Conservation (phyloP, 2,113 vertebrate species). For the Pagrus major region DNA sequence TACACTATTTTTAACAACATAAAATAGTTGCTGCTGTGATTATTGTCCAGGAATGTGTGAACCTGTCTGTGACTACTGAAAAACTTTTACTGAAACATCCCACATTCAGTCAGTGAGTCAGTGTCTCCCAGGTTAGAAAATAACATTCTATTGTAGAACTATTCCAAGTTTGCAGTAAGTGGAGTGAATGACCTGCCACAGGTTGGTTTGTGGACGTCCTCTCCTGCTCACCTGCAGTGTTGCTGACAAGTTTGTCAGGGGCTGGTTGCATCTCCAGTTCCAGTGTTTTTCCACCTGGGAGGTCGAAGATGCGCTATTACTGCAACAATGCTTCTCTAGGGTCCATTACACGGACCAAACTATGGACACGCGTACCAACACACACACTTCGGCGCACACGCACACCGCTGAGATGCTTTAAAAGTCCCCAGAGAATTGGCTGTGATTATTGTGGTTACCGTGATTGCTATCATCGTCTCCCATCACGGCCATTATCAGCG, state of each 20-base stretch:
- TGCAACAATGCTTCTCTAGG: slow-evolving; percentile 19
- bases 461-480: slow-evolving; percentile 82
- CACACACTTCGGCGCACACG: slow-evolving; percentile 1
- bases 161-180: not conserved
- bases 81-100: too few relatives aligned
- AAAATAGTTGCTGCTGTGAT: too few relatives aligned
- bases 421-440: slow-evolving; percentile 66
- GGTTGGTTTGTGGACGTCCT: not conserved
- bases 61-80: too few relatives aligned
- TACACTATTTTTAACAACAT: too few relatives aligned
- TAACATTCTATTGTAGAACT: too few relatives aligned
- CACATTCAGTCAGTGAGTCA: too few relatives aligned
- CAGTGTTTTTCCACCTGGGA: slow-evolving; percentile 26
- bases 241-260: not conserved
- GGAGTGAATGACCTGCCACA: not conserved
- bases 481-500: slow-evolving; percentile 76
- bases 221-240: slow-evolving; percentile 1
- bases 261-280: not conserved
- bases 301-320: slow-evolving; percentile 9
- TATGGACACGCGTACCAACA: slow-evolving; percentile 7
- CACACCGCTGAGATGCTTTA: slow-evolving; percentile 53
- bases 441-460: slow-evolving; percentile 79
- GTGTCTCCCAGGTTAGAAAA: too few relatives aligned
- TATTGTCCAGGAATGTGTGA: too few relatives aligned
- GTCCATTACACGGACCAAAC: slow-evolving; percentile 30